Conservation (phyloP, 2,797 vertebrate species). For the Synaphobranchus kaupii region DNA sequence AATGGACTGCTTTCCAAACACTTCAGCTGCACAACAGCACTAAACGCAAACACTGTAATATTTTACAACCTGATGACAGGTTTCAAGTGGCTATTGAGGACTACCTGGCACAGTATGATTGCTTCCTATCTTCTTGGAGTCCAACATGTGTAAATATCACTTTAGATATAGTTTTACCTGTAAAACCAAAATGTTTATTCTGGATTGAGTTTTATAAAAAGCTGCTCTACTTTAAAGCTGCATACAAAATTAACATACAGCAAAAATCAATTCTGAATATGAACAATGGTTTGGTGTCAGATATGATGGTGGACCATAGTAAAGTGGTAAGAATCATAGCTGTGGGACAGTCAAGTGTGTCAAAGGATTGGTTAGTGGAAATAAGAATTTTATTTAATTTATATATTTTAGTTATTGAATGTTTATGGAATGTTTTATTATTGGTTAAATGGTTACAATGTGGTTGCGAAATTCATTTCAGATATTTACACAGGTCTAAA, state of each 20-base stretch:
- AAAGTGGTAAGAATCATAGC: not conserved
- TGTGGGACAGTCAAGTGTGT: not conserved
- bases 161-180: not conserved
- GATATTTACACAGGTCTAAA: too few relatives aligned
- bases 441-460: too few relatives aligned
- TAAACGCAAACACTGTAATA: not conserved
- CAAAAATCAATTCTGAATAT: not conserved
- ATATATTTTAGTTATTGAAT: too few relatives aligned
- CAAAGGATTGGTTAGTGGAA: not conserved
- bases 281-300: not conserved
- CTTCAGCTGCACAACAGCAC: not conserved
- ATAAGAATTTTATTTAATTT: not conserved
- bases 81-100: slow-evolving; percentile 10
- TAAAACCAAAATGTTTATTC: not conserved
- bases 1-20: slow-evolving; percentile 17
- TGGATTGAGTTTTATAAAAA: not conserved
- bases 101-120: not conserved
- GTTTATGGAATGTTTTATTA: too few relatives aligned
- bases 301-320: not conserved
- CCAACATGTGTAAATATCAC: not conserved
- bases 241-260: not conserved
- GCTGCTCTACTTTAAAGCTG: too few relatives aligned
- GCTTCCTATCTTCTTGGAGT: not conserved
- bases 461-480: too few relatives aligned
- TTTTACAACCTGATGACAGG: slow-evolving; percentile 23